Percentiles rank a stretch among this genome's conserved stretches.
Conservation (phyloP, 1,140 invertebrate genomes). For the Diabrotica undecimpunctata region DNA sequence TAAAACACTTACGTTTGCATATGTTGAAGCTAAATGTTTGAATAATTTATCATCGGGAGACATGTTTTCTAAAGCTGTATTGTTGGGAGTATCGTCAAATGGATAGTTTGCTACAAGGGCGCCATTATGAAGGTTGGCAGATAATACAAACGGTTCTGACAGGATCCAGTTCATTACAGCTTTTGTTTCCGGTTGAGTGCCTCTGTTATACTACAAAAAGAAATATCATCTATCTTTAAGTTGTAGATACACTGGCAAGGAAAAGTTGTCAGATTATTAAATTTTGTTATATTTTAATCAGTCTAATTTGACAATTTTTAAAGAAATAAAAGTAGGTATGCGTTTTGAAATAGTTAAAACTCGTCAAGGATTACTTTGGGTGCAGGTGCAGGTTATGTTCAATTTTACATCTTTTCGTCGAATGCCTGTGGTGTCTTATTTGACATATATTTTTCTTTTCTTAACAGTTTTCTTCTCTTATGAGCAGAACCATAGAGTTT, state of each 20-base stretch:
- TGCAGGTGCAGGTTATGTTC: no score
- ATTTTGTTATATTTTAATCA: no score
- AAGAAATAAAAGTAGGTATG: no score
- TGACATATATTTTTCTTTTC: no score
- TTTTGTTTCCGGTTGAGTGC: conserved; percentile 78
- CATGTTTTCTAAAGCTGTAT: conserved; percentile 48
- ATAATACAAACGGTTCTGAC: conserved; percentile 86
- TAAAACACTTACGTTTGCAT: conserved; percentile 69
- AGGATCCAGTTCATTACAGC: conserved; percentile 91
- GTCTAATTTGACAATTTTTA: no score
- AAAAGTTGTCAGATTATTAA: no score
- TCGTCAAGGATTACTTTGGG: no score
- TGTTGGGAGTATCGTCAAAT: conserved; percentile 68
- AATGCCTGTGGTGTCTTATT: no score
- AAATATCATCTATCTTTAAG: not conserved
- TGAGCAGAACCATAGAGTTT: no score
- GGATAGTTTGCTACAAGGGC: conserved; percentile 93
- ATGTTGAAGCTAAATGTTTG: conserved; percentile 73
- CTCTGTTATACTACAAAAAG: conserved; percentile 57
- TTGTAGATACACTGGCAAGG: not conserved
- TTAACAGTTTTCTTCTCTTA: no score
- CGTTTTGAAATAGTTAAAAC: no score
- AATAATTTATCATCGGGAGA: conserved; percentile 86
- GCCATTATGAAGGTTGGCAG: conserved; percentile 94
- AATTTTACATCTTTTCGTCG: no score